Percentiles rank a stretch among this genome's conserved stretches.
phyloP scores from a whole-genome alignment of 2,113 vertebrate species.

The Falcunculus frontatus region DNA sequence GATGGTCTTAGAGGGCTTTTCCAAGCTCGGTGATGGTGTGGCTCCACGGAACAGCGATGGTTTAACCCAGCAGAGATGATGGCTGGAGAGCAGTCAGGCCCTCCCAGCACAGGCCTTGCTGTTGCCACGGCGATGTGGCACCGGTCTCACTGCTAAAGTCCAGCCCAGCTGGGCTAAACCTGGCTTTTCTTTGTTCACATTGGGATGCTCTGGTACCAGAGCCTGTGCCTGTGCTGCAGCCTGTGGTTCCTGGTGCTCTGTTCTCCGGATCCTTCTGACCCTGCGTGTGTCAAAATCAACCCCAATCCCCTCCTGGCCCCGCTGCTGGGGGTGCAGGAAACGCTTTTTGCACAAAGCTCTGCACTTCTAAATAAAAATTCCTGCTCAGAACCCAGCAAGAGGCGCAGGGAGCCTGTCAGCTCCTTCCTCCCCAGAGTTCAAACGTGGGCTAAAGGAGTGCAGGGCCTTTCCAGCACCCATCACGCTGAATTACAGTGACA shows the following conservation, averaged over 20 bases:
- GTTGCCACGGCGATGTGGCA: neutral
- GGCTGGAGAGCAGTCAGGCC: neutral
- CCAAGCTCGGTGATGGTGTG: accelerated
- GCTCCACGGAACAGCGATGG: neutral
- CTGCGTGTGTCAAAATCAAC: neutral
- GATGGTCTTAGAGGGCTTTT: neutral
- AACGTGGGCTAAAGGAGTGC: neutral
- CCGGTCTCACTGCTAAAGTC: neutral
- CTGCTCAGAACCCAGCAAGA: neutral
- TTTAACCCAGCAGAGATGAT: neutral
- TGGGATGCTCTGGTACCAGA: neutral
- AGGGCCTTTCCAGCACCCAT: neutral
- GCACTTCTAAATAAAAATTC: neutral
- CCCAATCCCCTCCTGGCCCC: neutral
- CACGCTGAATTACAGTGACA: neutral
- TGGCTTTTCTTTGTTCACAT: neutral
- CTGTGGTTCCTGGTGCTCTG: neutral
- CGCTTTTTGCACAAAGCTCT: neutral
- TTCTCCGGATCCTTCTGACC: neutral
- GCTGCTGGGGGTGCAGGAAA: neutral
- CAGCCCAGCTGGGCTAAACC: neutral
- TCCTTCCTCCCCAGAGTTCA: neutral
- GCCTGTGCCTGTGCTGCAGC: neutral
- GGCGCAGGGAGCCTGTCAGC: neutral
- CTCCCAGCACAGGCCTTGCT: neutral